Base-by-base conservation (phyloP, 2,113 vertebrate species). In the Cololabis saira region DNA sequence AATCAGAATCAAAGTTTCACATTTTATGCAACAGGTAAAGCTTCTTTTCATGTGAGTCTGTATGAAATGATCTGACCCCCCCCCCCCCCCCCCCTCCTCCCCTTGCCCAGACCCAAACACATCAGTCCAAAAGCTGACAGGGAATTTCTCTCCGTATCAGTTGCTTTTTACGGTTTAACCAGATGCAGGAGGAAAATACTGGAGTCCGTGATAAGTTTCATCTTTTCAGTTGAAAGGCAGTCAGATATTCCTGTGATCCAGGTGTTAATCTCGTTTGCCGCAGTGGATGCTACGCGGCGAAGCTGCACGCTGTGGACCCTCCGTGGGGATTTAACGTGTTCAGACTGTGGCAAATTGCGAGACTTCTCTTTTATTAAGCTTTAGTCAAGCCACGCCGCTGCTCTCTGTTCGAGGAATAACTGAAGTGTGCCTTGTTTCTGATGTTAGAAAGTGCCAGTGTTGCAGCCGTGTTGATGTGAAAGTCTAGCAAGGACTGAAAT, bases 401-500 rank as follows among this genome's bases (percentile, higher is more conserved):
- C 33, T 37, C 10, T 37, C 33, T 37, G 33, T 37, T 37, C 10
- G 10, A 37, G 10, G 33, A 37, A 7, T 37, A 37, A 37, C 33
- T 37, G 33, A 37, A 37, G 14, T 61, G 10, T 27, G 24, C 18
- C 57, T 22, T 43, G 5, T 51, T 53, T 50, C 8, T 42, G 42
- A 44, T 54, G 18, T 19, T 21, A 12, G 22, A 10, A 65, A 22
- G 41, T 60, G 33, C 48, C 45, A 45, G 16, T 14, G 3, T 2
- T 27, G 16, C 19, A 52, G 5, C 52, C 37, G 47, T 15, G 8
- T 7, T 17, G 30, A 57, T 50, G 17, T 47, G 21, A n/a, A 61
- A 12, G 19, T 68, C 43, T 50, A 54, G 37, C 22, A 68, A 53
- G n/a, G 21, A 22, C 40, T 55, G 2, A 58, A 22, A 60, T 18